A percentile compares a stretch with the other conserved stretches of the same genome.
These are phyloP conservation scores for Amorpha juglandis DNA, from an alignment of 2,888 invertebrate species.

Conservation along the genomic window DNA sequence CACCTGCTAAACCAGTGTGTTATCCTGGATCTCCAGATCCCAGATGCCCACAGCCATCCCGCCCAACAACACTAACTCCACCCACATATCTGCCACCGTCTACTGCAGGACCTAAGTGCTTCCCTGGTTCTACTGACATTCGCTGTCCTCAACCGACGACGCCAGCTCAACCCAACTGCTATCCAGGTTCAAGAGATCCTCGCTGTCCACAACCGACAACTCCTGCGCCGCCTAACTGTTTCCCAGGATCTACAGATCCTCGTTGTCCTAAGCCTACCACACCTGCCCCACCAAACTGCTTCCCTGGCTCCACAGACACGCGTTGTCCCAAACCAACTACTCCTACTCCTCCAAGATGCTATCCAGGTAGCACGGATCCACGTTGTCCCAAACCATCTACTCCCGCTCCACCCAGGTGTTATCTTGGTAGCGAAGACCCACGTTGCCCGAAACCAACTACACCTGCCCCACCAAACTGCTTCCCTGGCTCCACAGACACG, in stretches of 20 bases:
- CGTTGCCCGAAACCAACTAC: not conserved
- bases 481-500: not conserved
- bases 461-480: not conserved
- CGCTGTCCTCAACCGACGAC: constrained; percentile 37
- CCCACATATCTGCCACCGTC: constrained; percentile 35
- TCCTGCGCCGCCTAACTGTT: not conserved
- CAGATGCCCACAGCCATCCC: constrained; percentile 28
- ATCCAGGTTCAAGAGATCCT: not conserved
- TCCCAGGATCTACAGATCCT: not conserved
- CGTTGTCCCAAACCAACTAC: not conserved
- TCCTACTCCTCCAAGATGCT: not conserved
- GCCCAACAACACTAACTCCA: constrained; percentile 24
- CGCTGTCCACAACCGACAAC: not conserved
- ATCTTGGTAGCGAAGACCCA: not conserved
- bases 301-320: not conserved
- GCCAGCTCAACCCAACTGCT: not conserved
- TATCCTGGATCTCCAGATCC: constrained; percentile 36
- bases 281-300: not conserved
- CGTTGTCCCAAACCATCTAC: not conserved
- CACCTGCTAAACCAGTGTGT: constrained; percentile 37
- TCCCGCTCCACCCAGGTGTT: not conserved
- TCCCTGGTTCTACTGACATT: constrained; percentile 29
- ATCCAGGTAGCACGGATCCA: not conserved
- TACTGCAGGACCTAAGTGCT: constrained; percentile 31
- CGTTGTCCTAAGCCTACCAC: not conserved